Percentiles rank a stretch among this genome's conserved stretches.
Conservation (phyloP, 2,888 invertebrate genomes). For the Galeruca laticollis region DNA sequence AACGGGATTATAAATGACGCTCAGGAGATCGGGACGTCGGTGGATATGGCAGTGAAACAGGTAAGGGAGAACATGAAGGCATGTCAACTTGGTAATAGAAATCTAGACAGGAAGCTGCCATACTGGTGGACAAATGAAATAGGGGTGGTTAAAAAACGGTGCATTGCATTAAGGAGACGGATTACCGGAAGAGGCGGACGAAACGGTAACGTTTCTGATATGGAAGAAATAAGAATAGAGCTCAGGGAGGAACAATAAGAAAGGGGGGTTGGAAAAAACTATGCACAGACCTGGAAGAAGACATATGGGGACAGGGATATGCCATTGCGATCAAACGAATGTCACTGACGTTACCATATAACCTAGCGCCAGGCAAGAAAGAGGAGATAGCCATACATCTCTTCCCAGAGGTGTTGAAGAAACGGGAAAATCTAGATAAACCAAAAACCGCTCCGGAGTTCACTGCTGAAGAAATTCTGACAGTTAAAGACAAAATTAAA, state of each 20-base stretch:
- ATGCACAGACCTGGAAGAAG: too few species aligned
- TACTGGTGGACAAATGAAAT: too few species aligned
- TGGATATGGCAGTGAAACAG: neutral
- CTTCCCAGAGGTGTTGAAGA: neutral
- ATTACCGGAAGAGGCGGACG: conserved; percentile 3
- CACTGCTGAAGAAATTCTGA: neutral
- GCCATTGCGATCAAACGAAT: too few species aligned
- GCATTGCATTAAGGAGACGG: neutral
- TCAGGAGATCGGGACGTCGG: conserved; percentile 3
- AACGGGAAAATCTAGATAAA: neutral
- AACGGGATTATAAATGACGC: conserved; percentile 3
- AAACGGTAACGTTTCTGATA: neutral
- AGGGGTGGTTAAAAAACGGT: too few species aligned
- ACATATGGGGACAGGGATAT: too few species aligned
- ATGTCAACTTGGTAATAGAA: conserved; percentile 3
- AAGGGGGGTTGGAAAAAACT: too few species aligned
- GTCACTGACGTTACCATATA: too few species aligned
- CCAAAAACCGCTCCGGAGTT: neutral
- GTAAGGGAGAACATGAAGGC: too few species aligned
- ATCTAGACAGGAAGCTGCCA: conserved; percentile 7
- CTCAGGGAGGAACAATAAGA: too few species aligned
- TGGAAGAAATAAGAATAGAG: conserved; percentile 4
- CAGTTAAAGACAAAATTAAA: neutral
- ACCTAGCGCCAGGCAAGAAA: too few species aligned
- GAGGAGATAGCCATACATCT: conserved; percentile 3